Conservation (phyloP, 2,797 vertebrate genomes). For the Esox lucius region DNA sequence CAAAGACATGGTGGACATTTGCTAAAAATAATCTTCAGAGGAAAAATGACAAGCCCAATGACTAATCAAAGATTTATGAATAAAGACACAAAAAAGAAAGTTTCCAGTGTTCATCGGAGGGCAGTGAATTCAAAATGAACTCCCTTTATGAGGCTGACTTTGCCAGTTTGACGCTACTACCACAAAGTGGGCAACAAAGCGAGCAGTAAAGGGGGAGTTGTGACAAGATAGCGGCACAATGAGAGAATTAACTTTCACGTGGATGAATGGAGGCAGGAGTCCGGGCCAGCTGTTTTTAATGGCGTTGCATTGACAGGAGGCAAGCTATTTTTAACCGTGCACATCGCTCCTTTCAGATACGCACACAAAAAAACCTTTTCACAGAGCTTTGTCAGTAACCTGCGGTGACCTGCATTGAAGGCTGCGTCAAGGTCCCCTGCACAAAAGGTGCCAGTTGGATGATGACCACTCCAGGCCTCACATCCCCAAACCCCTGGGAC, state of each 20-base stretch:
- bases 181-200: constrained; percentile 72
- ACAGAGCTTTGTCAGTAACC: constrained; percentile 76
- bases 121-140: constrained; percentile 81
- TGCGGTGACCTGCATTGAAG: constrained; percentile 80
- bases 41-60: constrained; percentile 66
- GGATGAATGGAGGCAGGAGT: constrained; percentile 74
- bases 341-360: constrained; percentile 69
- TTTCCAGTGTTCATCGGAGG: constrained; percentile 72
- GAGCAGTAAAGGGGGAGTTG: constrained; percentile 74
- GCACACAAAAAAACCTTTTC: constrained; percentile 65
- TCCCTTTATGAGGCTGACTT: constrained; percentile 79
- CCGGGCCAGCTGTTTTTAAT: constrained; percentile 82
- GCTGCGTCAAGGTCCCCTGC: constrained; percentile 67
- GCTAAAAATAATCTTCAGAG: constrained; percentile 69
- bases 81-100: constrained; percentile 69
- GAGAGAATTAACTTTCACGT: constrained; percentile 80
- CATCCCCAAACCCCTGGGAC: constrained; percentile 34
- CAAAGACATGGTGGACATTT: constrained; percentile 62
- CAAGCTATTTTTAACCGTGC: constrained; percentile 77
- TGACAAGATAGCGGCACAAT: constrained; percentile 75
- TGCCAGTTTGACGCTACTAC: constrained; percentile 61
- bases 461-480: constrained; percentile 48
- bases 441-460: constrained; percentile 71
- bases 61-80: constrained; percentile 74
- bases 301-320: constrained; percentile 73